Evolutionary conservation across 2,888 invertebrate species (phyloP), one percentile per base, ranked within the genome.

Genomic region (Cybosia mesomella): DNA sequence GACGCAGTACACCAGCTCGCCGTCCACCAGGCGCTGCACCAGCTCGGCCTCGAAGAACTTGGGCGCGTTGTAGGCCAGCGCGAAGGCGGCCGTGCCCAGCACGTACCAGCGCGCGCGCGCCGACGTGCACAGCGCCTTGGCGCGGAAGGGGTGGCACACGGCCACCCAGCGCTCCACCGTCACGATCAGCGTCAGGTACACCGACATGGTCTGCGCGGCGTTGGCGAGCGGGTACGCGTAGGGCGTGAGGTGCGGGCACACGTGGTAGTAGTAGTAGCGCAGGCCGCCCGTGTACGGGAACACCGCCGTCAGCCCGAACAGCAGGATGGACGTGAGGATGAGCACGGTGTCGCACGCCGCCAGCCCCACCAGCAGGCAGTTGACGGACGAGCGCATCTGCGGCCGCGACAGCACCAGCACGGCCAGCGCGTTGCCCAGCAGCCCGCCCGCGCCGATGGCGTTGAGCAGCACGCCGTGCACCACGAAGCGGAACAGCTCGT

Each of bases 321-420:
- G 96, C 81, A 97, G 95, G 79, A 98, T 96, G 70, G 98, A 98
- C 60, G 98, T 98, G 81, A 98, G 95, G 83, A 99, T 98, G 80
- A 99, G 96, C 76, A 98, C 96, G 15, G 98, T 98, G 95, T 99
- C 99, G 92, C 98, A 98, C 82, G 98, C 96, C 32, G 99, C 99
- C 81, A 99, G 96, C 8, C 98, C 99, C 77, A 98, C 98, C 72
- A 99, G 96, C 86, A 99, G 96, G 91, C 98, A 98, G 93, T 99
- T 99, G 87, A 99, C 98, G 87, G 99, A 98, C 70, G 98, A 98
- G 84, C 98, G 97, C 99, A 99, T 99, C 92, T 99, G 98, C 32
- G 98, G 98, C 67, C 98, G 96, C 70, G 98, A 98, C 64, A 99
- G 95, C 81, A 99, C 98, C 72, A 98, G 97, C 96, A 98, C 98